Conservation (phyloP, 2,113 vertebrate genomes). For the Lathamus discolor region DNA sequence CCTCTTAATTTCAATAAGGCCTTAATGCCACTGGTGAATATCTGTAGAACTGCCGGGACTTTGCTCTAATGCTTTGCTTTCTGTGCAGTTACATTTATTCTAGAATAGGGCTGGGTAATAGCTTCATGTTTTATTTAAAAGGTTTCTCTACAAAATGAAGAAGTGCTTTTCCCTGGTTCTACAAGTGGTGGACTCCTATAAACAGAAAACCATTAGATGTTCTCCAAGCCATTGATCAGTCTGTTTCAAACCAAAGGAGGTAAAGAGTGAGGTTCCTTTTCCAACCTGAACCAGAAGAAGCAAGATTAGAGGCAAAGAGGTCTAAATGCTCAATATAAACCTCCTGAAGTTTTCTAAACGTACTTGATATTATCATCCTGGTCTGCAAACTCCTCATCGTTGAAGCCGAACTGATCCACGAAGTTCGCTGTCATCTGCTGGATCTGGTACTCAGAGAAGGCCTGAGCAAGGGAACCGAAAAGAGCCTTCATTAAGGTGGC, state of each 20-base stretch:
- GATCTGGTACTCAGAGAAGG: slow-evolving; percentile 97
- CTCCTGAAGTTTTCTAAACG: neutral
- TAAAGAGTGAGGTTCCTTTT: too few relatives aligned
- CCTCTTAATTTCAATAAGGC: neutral
- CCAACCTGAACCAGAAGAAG: neutral
- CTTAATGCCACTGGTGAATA: neutral
- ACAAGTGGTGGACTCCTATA: neutral
- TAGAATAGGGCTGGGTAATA: neutral
- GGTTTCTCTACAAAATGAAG: neutral
- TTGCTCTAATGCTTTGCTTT: neutral
- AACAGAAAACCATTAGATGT: neutral
- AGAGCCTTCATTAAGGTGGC: neutral
- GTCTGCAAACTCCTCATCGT: slow-evolving; percentile 95
- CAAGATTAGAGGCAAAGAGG: neutral
- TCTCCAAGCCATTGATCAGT: neutral
- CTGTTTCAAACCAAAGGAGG: neutral
- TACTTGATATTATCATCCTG: slow-evolving; percentile 96
- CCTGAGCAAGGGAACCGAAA: slow-evolving; percentile 65
- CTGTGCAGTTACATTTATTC: neutral
- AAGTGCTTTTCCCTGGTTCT: neutral
- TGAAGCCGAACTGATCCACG: slow-evolving; percentile 97
- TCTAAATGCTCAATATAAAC: neutral
- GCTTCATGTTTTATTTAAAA: neutral
- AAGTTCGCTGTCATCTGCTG: slow-evolving; percentile 98
- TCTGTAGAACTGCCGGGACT: neutral